phyloP scores from a whole-genome alignment of 2,797 vertebrate species.

The Ataeniobius toweri region DNA sequence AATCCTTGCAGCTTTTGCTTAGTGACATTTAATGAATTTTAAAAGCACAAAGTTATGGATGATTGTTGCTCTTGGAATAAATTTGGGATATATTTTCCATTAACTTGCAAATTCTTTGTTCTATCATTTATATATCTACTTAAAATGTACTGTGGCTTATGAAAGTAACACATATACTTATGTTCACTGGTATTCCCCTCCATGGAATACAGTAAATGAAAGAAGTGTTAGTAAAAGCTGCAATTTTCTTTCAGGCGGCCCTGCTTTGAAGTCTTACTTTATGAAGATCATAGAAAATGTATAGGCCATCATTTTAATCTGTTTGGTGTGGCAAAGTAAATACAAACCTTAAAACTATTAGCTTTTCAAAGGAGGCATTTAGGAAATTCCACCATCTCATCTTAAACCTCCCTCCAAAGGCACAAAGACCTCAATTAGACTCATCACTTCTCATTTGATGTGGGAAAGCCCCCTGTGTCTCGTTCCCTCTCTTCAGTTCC shows the following conservation, averaged over 20 bases:
- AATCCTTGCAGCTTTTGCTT: neutral
- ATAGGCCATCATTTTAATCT: constrained; percentile 72
- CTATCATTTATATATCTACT: constrained; percentile 12
- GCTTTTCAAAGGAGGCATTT: constrained; percentile 79
- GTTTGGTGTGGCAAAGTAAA: constrained; percentile 77
- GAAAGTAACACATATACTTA: constrained; percentile 11
- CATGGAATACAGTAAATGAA: constrained; percentile 33
- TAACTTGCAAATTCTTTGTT: neutral
- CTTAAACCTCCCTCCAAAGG: constrained; percentile 81
- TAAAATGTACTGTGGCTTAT: constrained; percentile 1
- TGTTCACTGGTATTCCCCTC: constrained; percentile 32
- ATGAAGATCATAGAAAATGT: constrained; percentile 65
- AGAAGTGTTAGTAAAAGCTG: constrained; percentile 55
- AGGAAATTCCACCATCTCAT: constrained; percentile 85
- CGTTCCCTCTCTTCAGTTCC: constrained; percentile 66
- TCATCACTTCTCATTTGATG: constrained; percentile 83
- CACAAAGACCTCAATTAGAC: constrained; percentile 84
- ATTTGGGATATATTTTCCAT: constrained; percentile 8
- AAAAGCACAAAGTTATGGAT: neutral
- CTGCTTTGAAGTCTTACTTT: constrained; percentile 71
- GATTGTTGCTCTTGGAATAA: neutral
- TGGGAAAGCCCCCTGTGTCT: constrained; percentile 81
- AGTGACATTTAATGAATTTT: neutral
- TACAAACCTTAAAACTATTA: constrained; percentile 79
- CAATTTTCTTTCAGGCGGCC: constrained; percentile 60